phyloP scores from a whole-genome alignment of 2,113 vertebrate genomes.

The Mus spicilegus region DNA sequence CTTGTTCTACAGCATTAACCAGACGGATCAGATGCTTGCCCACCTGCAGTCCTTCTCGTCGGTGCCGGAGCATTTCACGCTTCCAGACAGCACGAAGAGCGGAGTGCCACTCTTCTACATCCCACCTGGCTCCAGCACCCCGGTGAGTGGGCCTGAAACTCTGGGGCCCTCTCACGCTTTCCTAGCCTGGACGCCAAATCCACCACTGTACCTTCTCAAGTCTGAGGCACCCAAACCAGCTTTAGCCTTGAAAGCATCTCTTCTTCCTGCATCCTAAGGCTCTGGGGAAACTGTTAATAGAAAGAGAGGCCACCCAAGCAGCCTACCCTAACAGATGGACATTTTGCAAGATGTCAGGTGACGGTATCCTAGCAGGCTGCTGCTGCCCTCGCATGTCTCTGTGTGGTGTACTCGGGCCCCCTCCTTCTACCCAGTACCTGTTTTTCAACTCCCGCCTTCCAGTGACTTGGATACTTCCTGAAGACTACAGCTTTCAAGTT shows the following conservation, averaged over 20 bases:
- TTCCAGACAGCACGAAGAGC: slow-evolving; percentile 99
- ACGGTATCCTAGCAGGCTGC: neutral
- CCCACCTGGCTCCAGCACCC: slow-evolving; percentile 96
- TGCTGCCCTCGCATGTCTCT: neutral
- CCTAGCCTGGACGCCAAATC: neutral
- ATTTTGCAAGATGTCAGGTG: neutral
- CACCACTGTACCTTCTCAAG: neutral
- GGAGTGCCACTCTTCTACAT: slow-evolving; percentile 99
- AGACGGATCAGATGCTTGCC: slow-evolving; percentile 99
- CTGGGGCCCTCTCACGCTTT: neutral
- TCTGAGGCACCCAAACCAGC: neutral
- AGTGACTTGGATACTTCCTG: neutral
- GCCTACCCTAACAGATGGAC: neutral
- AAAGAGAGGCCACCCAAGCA: slow-evolving; percentile 13
- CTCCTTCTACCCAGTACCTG: neutral
- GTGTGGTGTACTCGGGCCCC: neutral
- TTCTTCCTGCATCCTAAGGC: neutral
- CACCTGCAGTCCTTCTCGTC: slow-evolving; percentile 98
- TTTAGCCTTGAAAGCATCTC: neutral
- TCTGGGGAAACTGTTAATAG: neutral
- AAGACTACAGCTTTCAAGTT: neutral
- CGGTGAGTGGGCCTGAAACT: slow-evolving; percentile 85
- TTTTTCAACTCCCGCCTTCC: neutral
- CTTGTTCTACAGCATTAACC: slow-evolving; percentile 93
- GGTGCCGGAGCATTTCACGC: slow-evolving; percentile 96